Base-by-base conservation (phyloP, 2,888 invertebrate genomes). In the Tenthredo notha region DNA sequence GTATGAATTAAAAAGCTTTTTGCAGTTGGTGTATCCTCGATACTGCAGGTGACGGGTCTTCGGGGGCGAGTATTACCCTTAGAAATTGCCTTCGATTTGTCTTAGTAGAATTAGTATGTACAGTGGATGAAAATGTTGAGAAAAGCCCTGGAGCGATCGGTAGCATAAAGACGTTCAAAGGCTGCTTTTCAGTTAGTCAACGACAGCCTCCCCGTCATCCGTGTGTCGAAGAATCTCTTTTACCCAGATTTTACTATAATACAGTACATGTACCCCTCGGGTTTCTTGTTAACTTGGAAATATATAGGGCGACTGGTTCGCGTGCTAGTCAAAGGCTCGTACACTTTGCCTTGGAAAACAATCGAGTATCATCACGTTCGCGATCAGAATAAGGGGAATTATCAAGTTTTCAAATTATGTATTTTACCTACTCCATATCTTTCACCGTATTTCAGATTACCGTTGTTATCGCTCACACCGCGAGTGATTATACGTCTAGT, bases 141-240 rank as follows among this genome's bases (percentile, higher is more conserved):
- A 43, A 74, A 74, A 40, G 72, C 43, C 43, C 43, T n/a, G 40
- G 10, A 74, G 74, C 74, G 74, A 74, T 74, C 74, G 43, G 74
- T 74, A 61, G 61, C 9, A 61, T 61, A 50, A 25, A 74, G 77
- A 54, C n/a, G 77, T 54, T 77, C 50, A 77, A 77, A 54, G 54
- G 54, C 50, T 77, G 47, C 72, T 40, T 77, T 77, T 77, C 54
- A 25, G 54, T 43, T 10, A 43, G 74, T 74, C 21, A 25, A 74
- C 15, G 43, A 74, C 43, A 74, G 67, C 67, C 25, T 74, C 43
- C 21, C 15, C 67, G 67, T 74, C 72, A 74, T 74, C 10, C 43
- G 43, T 21, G n/a, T 74, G 72, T 74, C 72, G 72, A 74, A 74
- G 72, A 29, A 43, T n/a, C 72, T 43, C 43, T 43, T 43, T 74